Evolutionary conservation across 2,797 vertebrate species (phyloP), one percentile per base, ranked within the genome.

Genomic region (Scarus forsteni): DNA sequence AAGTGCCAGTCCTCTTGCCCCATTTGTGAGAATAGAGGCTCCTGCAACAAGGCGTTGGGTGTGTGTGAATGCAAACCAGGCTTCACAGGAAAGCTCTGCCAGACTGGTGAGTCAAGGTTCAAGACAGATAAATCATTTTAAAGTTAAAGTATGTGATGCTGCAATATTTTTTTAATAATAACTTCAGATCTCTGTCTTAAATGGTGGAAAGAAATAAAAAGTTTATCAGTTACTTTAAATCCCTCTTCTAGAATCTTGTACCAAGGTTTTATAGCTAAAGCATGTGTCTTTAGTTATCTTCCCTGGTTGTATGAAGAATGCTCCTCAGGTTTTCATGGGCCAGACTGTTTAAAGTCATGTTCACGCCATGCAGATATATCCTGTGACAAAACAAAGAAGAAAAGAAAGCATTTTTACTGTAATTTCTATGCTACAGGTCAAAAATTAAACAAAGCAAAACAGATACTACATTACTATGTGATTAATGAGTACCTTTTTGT

Each of bases 81-180:
- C 43, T 95, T 94, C 77, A 90, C n/a, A 0, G 93, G 93, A 55
- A 15, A 67, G 4, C 79, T 89, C 67, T 95, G 91, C 76, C 85
- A 93, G 45, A 34, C 18, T 59, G 85, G 93, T 94, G 67, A 80
- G 73, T 72, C 46, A 49, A 10, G 19, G 10, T 16, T 4, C 12
- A 12, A 42, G 1, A 42, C 39, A 40, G 39, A 40, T 8, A 40
- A 3, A 40, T 40, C 2, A 10, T 12, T 11, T 42, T 42, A 10
- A 12, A 42, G 12, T 10, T 12, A n/a, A n/a, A n/a, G n/a, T n/a
- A 12, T 3, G 40, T 5, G 10, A 10, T 12, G 2, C 12, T 42
- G 12, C 40, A 12, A 42, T 8, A 10, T 42, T 42, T 10, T n/a
- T 42, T 40, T 7, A 39, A 61, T 27, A 10, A 49, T 38, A 18